Evolutionary conservation across 1,140 invertebrate species (phyloP).

Genomic region (Drosophila jambulina): DNA sequence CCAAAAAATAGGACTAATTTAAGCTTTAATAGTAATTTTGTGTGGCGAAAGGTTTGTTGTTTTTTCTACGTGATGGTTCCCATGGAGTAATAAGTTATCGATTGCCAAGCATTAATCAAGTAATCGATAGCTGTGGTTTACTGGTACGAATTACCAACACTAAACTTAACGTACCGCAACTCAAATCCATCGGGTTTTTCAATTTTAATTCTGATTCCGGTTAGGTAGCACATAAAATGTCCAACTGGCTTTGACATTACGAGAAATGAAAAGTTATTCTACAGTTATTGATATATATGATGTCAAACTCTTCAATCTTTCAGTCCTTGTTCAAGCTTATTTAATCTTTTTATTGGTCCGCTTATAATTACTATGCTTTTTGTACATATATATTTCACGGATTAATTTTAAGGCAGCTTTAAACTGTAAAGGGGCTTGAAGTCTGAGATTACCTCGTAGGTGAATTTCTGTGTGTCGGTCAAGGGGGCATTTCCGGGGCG

Average conservation of each 20-base stretch:
- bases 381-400: background rate
- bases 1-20: slow-evolving; percentile 40
- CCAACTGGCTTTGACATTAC: background rate
- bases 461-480: slow-evolving; percentile 67
- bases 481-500: slow-evolving; percentile 91
- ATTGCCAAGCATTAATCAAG: background rate
- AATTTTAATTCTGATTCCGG: background rate
- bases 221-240: background rate
- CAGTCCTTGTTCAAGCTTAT: background rate
- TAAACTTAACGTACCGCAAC: background rate
- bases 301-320: background rate
- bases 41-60: slow-evolving; percentile 22
- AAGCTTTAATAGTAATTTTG: background rate
- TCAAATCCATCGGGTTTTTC: background rate
- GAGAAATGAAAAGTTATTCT: background rate
- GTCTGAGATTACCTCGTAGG: slow-evolving; percentile 34
- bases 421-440: slow-evolving; percentile 14
- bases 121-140: no score
- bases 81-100: background rate
- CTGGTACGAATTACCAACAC: background rate
- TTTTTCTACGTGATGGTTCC: slow-evolving; percentile 20
- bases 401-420: slow-evolving; percentile 18
- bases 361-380: background rate
- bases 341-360: no score
- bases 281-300: background rate